These are phyloP conservation scores for Melospiza melodia DNA, from an alignment of 2,113 vertebrate genomes.

Conservation along the genomic window DNA sequence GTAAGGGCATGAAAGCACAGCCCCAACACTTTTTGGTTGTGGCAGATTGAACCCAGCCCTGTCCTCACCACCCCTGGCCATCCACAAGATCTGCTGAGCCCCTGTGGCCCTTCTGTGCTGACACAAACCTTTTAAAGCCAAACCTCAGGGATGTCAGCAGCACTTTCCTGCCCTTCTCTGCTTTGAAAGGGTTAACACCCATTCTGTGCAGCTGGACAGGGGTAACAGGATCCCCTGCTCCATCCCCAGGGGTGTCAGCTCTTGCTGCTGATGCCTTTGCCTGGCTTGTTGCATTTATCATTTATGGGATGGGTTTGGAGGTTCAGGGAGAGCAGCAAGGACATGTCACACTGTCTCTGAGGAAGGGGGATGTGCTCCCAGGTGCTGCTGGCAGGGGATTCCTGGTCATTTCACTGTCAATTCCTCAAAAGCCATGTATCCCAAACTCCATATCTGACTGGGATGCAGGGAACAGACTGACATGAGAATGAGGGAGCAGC, in stretches of 20 bases:
- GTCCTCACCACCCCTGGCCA: neutral
- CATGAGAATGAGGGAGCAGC: neutral
- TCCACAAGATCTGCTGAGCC: neutral
- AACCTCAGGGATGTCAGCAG: neutral
- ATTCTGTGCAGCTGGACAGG: neutral
- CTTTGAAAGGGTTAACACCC: neutral
- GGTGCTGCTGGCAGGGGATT: neutral
- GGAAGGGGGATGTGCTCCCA: accelerated
- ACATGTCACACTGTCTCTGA: neutral
- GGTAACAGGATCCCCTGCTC: neutral
- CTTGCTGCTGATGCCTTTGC: neutral
- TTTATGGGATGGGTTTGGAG: neutral
- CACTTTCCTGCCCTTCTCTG: neutral
- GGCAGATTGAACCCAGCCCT: neutral
- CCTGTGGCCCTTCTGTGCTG: neutral
- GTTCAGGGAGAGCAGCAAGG: neutral
- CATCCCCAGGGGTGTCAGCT: neutral
- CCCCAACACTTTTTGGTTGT: neutral
- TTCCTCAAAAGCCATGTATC: neutral
- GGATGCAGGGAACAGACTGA: neutral
- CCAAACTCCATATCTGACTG: accelerated
- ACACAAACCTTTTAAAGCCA: neutral
- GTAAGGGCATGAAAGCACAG: neutral
- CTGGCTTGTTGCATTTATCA: neutral
- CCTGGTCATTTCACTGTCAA: neutral